These are phyloP conservation scores for Malurus elegans DNA, from an alignment of 2,113 vertebrate genomes.

Conservation along the genomic window DNA sequence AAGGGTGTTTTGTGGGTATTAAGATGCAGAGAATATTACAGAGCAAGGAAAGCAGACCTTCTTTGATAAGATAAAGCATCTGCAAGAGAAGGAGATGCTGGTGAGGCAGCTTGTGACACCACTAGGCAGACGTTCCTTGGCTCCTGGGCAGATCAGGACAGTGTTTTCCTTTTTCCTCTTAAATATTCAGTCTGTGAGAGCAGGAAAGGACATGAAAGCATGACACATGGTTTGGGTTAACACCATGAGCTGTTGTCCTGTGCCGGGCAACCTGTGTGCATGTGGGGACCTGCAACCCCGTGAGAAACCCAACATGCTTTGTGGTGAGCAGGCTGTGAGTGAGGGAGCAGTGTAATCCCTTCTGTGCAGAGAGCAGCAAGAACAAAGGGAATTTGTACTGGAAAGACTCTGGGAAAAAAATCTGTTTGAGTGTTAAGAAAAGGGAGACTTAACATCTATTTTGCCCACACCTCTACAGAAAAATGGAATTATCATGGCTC, in stretches of 20 bases:
- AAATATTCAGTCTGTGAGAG: not conserved
- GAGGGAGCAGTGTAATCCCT: fast-evolving
- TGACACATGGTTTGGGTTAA: not conserved
- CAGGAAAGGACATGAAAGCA: not conserved
- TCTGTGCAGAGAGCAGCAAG: not conserved
- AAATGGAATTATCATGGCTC: not conserved
- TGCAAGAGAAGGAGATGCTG: not conserved
- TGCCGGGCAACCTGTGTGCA: not conserved
- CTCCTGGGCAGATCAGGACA: not conserved
- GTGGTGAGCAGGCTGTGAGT: not conserved
- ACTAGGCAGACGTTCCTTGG: not conserved
- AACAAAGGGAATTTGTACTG: not conserved
- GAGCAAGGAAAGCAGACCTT: not conserved
- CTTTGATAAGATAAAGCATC: not conserved
- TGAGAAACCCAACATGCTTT: not conserved
- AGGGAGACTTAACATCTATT: not conserved
- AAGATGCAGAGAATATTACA: not conserved
- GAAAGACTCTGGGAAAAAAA: not conserved
- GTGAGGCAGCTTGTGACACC: not conserved
- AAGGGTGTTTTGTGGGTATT: not conserved
- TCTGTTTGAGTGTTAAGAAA: not conserved
- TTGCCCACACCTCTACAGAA: not conserved
- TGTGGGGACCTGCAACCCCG: not conserved
- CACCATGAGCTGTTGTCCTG: not conserved
- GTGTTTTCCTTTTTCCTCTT: not conserved